Base-by-base conservation (phyloP, 2,797 vertebrate species). In the Notolepis coatsorum region DNA sequence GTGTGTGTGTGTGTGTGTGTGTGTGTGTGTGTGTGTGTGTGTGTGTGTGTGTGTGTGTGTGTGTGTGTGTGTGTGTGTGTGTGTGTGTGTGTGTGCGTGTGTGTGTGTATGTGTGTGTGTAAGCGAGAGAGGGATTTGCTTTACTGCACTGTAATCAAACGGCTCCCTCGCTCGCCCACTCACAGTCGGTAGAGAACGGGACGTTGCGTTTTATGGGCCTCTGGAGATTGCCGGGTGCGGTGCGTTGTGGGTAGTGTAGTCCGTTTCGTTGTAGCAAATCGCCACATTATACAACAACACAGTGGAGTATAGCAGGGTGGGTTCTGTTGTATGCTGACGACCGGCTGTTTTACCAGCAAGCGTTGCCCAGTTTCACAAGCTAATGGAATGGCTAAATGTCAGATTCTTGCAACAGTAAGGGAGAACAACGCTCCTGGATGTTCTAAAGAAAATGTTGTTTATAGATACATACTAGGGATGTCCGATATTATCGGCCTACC, bases 61-160 rank as follows among this genome's bases (percentile, higher is more conserved):
- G 48, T 35, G 30, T 35, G 48, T 51, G 48, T 50, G 28, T 53
- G 50, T 53, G 33, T 23, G 20, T 30, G 27, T 18, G 27, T 27
- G 45, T n/a, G 24, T 18, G 18, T 45, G 41, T n/a, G 15, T 43
- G 18, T n/a, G 8, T 23, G 18, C 2, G 45, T 30, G 47, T 17
- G 47, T n/a, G 5, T 9, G 30, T 37, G 74, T 38, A 53, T 60
- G 49, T 58, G 24, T 76, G 37, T 68, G 58, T 28, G 65, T 72
- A 64, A 48, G 15, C 5, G 25, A 3, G 48, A 10, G 55, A 3
- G 57, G 69, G 82, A 68, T 45, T 64, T 48, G 42, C 75, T 84
- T 85, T 85, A 58, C 77, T 70, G 83, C 80, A 65, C 70, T 61
- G 78, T 82, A 88, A 87, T 84, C 80, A 82, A 80, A 80, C 45